phyloP scores from a whole-genome alignment of 2,113 vertebrate species.

The Megaceryle maxima region DNA sequence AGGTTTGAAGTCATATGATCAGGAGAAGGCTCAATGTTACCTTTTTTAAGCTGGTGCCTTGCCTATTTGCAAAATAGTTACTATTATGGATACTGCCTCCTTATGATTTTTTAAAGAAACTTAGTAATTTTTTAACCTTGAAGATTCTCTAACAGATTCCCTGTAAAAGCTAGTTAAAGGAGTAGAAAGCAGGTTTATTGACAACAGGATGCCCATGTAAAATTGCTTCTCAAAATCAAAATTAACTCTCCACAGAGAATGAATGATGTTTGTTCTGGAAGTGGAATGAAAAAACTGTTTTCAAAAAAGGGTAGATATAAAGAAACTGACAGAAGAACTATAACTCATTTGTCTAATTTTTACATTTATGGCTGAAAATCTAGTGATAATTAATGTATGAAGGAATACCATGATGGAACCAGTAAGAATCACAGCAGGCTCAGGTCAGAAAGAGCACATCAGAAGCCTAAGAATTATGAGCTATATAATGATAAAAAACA shows the following conservation, averaged over 20 bases:
- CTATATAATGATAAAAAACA: not conserved
- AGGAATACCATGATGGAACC: not conserved
- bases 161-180: not conserved
- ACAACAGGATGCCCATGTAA: not conserved
- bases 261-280: not conserved
- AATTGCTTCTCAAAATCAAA: not conserved
- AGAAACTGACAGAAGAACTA: not conserved
- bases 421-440: not conserved
- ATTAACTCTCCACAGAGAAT: not conserved
- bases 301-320: not conserved
- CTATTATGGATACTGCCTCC: not conserved
- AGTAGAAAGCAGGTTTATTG: not conserved
- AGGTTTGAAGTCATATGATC: not conserved
- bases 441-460: not conserved
- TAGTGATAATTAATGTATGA: not conserved
- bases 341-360: not conserved
- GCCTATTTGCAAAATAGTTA: not conserved
- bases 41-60: not conserved
- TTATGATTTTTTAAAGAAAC: not conserved
- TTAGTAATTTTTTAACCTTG: not conserved
- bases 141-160: not conserved
- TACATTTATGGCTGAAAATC: not conserved
- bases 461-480: not conserved
- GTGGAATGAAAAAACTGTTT: not conserved
- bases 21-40: not conserved